Evolutionary conservation across 2,797 vertebrate species (phyloP).

Genomic region (Arrhamphus sclerolepis): DNA sequence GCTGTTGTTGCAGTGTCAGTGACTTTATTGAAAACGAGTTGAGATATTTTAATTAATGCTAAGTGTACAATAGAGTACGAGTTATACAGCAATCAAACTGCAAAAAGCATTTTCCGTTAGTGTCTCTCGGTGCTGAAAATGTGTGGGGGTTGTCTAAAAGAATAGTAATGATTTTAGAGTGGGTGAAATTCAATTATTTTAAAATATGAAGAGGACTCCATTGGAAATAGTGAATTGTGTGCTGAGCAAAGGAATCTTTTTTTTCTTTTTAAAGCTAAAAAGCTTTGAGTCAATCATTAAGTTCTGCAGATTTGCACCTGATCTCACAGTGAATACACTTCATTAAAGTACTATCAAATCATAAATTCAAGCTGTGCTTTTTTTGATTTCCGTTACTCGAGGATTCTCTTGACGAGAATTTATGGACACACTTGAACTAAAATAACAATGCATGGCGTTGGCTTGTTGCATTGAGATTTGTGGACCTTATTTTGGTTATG

Average conservation of each 20-base stretch:
- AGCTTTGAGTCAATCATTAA: conserved; percentile 28
- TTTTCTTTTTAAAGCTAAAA: conserved; percentile 20
- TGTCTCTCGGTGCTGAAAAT: conserved; percentile 12
- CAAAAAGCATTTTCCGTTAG: neutral
- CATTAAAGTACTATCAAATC: conserved; percentile 7
- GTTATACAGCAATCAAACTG: neutral
- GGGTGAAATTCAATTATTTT: conserved; percentile 51
- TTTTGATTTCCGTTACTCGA: no score
- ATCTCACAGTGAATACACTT: conserved; percentile 29
- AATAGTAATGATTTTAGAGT: conserved; percentile 40
- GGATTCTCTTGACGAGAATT: conserved; percentile 46
- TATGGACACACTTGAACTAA: conserved; percentile 40
- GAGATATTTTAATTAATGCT: conserved; percentile 4
- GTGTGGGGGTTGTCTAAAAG: conserved; percentile 9
- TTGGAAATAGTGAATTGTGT: conserved; percentile 34
- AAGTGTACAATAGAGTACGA: neutral
- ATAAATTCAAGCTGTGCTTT: conserved; percentile 27
- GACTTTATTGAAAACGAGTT: neutral
- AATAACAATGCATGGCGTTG: conserved; percentile 34
- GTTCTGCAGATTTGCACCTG: conserved; percentile 17
- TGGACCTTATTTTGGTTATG: conserved; percentile 66
- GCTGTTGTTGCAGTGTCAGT: neutral
- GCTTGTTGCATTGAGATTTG: conserved; percentile 72
- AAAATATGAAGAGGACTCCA: conserved; percentile 45
- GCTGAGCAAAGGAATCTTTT: conserved; percentile 37